phyloP scores from a whole-genome alignment of 2,113 vertebrate species.

The Candoia aspera region DNA sequence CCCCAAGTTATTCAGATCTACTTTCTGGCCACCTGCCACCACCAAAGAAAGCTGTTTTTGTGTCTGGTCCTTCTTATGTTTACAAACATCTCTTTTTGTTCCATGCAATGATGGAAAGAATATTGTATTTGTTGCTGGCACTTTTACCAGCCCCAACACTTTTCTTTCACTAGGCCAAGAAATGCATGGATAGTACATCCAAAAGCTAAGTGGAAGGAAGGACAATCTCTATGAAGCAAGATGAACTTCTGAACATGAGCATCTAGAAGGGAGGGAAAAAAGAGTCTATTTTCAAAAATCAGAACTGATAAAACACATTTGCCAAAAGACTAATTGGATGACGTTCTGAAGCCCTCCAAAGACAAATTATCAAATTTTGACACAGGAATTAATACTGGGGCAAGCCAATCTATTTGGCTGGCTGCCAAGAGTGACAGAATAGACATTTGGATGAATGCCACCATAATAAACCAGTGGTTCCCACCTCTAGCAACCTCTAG shows the following conservation, averaged over 20 bases:
- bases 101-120: neutral
- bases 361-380: neutral
- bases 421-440: neutral
- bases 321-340: neutral
- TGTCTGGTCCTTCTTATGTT: neutral
- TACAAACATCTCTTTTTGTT: neutral
- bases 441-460: neutral
- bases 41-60: neutral
- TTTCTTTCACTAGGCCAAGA: neutral
- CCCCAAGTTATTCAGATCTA: neutral
- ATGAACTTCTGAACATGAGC: neutral
- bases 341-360: neutral
- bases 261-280: neutral
- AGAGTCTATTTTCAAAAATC: neutral
- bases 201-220: neutral
- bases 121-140: neutral
- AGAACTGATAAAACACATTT: neutral
- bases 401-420: neutral
- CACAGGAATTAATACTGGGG: neutral
- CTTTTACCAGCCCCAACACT: neutral
- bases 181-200: neutral
- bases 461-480: neutral
- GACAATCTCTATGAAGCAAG: neutral
- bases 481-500: neutral
- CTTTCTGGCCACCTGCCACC: neutral